Evolutionary conservation across 2,888 invertebrate species (phyloP).

Genomic region (Stictocephala bisonia): DNA sequence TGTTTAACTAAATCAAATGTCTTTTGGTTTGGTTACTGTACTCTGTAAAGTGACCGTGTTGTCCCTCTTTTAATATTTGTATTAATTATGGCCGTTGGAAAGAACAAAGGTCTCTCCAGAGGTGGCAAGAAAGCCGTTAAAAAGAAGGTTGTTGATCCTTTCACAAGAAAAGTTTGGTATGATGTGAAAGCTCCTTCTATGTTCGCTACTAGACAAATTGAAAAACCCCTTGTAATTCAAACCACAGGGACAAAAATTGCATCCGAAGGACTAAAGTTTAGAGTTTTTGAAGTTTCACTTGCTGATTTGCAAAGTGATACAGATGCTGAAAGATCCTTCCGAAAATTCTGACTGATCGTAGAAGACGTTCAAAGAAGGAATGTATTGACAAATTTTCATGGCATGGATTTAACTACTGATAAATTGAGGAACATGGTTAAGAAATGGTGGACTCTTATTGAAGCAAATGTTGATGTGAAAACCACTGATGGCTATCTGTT

Average conservation of each 20-base stretch:
- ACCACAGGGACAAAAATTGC: slow-evolving; percentile 95
- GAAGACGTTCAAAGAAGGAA: slow-evolving; percentile 98
- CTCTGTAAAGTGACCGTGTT: no score
- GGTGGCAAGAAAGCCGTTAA: no score
- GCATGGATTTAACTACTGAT: slow-evolving; percentile 99
- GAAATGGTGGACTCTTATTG: slow-evolving; percentile 95
- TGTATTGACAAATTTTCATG: slow-evolving; percentile 99
- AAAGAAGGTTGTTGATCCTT: slow-evolving; percentile 99
- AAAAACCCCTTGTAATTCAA: slow-evolving; percentile 98
- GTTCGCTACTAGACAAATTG: slow-evolving; percentile 97
- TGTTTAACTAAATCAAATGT: no score
- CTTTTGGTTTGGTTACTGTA: no score
- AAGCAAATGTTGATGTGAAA: slow-evolving; percentile 97
- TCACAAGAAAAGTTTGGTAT: slow-evolving; percentile 99
- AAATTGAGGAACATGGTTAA: slow-evolving; percentile 99
- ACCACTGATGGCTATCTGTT: slow-evolving; percentile 97
- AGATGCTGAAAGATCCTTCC: slow-evolving; percentile 96
- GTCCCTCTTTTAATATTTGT: no score
- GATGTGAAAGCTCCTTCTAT: slow-evolving; percentile 99
- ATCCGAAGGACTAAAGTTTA: slow-evolving; percentile 96
- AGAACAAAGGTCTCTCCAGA: no score
- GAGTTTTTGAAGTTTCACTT: slow-evolving; percentile 97
- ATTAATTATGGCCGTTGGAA: no score
- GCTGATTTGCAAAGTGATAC: slow-evolving; percentile 97
- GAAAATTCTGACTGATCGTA: slow-evolving; percentile 97